phyloP scores from a whole-genome alignment of 1,140 invertebrate genomes.

The Forficula auricularia region DNA sequence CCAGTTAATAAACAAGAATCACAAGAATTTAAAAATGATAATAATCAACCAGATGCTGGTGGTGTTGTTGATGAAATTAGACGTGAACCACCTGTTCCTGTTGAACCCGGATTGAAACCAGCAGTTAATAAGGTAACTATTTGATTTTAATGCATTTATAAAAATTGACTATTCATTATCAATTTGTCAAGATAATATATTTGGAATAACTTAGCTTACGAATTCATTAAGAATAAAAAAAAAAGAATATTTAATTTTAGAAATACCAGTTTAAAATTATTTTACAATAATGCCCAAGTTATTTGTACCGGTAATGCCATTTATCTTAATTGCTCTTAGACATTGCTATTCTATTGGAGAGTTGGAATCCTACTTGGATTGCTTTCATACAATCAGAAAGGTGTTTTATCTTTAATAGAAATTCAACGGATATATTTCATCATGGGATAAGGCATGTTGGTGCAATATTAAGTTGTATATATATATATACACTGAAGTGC shows the following conservation, averaged over 20 bases:
- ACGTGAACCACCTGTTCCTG: conserved; percentile 33
- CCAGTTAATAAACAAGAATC: not conserved
- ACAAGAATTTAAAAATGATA: not conserved
- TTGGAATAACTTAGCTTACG: not conserved
- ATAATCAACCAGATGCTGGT: conserved; percentile 10
- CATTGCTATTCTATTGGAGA: too few species aligned
- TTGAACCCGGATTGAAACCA: conserved; percentile 23
- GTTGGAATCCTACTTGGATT: too few species aligned
- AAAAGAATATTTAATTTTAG: not conserved
- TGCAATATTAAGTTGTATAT: too few species aligned
- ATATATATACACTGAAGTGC: too few species aligned
- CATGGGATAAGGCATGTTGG: too few species aligned
- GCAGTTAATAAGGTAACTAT: conserved; percentile 3
- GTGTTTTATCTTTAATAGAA: too few species aligned
- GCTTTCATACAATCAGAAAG: too few species aligned
- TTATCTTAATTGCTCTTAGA: too few species aligned
- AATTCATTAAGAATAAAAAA: not conserved
- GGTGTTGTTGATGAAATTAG: too few species aligned
- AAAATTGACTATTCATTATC: not conserved
- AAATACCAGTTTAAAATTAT: not conserved
- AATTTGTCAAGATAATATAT: not conserved
- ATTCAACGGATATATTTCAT: too few species aligned
- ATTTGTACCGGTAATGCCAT: too few species aligned
- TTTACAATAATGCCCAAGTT: not conserved
- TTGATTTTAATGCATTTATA: not conserved